Conservation (phyloP, 2,888 invertebrate genomes). For the Neoaliturus tenellus region DNA sequence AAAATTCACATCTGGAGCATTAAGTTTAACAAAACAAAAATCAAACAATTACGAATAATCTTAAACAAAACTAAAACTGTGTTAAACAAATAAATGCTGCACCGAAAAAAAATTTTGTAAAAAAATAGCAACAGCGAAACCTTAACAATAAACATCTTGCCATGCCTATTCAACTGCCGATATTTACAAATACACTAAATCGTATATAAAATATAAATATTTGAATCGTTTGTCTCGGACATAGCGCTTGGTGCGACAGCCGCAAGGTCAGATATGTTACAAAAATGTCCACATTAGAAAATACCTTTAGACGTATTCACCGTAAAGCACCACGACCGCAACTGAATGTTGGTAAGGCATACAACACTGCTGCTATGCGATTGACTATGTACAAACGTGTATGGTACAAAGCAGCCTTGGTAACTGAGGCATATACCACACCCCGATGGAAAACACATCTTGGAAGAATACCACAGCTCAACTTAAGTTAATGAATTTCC, state of each 20-base stretch:
- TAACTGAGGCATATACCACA: slow-evolving; percentile 23
- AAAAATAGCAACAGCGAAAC: background rate
- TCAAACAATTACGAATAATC: too few relatives aligned
- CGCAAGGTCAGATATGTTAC: slow-evolving; percentile 44
- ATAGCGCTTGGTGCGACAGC: background rate
- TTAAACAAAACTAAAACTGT: too few relatives aligned
- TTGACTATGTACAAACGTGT: slow-evolving; percentile 49
- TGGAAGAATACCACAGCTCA: background rate
- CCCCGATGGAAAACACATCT: background rate
- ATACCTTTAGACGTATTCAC: slow-evolving; percentile 44
- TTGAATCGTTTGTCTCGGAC: slow-evolving; percentile 26
- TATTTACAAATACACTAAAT: slow-evolving; percentile 41
- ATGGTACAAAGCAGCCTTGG: slow-evolving; percentile 42
- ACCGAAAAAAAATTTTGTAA: background rate
- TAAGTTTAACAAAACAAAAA: too few relatives aligned
- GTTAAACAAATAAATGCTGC: too few relatives aligned
- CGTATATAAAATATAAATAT: slow-evolving; percentile 53
- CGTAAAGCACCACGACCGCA: slow-evolving; percentile 50
- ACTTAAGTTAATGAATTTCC: too few relatives aligned
- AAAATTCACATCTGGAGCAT: too few relatives aligned
- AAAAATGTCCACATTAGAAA: slow-evolving; percentile 53
- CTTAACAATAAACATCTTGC: slow-evolving; percentile 23
- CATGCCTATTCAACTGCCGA: background rate
- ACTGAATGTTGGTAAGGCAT: slow-evolving; percentile 41
- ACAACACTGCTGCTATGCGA: slow-evolving; percentile 40